A percentile compares a stretch with the other conserved stretches of the same genome.
Conservation (phyloP, 2,797 vertebrate genomes). For the Lepus oiostolus region DNA sequence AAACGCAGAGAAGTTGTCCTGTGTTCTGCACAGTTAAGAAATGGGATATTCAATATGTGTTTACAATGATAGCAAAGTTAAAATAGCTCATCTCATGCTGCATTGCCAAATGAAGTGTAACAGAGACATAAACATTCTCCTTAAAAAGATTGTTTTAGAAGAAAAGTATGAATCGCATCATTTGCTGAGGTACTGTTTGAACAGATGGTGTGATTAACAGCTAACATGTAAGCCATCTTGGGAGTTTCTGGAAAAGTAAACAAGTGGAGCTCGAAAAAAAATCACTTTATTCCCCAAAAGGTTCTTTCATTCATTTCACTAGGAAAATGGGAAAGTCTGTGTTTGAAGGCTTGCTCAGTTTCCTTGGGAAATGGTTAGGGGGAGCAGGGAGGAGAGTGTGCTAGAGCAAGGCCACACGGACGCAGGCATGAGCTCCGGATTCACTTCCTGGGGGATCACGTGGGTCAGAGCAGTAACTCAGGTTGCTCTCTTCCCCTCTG, state of each 20-base stretch:
- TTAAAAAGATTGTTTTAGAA: constrained; percentile 88
- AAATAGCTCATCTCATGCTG: constrained; percentile 89
- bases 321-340: constrained; percentile 82
- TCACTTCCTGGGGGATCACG: background rate
- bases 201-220: constrained; percentile 91
- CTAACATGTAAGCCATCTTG: constrained; percentile 90
- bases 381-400: constrained; percentile 36
- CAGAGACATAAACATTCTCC: constrained; percentile 90
- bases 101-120: constrained; percentile 89
- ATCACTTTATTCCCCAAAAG: constrained; percentile 87
- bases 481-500: background rate
- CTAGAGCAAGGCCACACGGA: background rate
- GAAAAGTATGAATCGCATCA: constrained; percentile 88
- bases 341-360: constrained; percentile 65
- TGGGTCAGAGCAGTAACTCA: background rate
- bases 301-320: constrained; percentile 88
- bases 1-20: constrained; percentile 38
- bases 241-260: constrained; percentile 90
- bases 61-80: constrained; percentile 88
- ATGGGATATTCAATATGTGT: constrained; percentile 83
- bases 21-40: constrained; percentile 58
- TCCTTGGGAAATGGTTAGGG: constrained; percentile 43
- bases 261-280: constrained; percentile 83
- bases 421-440: background rate
- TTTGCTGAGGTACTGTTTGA: constrained; percentile 87